Conservation (phyloP, 1,140 invertebrate genomes). For the Brachionus calyciflorus region DNA sequence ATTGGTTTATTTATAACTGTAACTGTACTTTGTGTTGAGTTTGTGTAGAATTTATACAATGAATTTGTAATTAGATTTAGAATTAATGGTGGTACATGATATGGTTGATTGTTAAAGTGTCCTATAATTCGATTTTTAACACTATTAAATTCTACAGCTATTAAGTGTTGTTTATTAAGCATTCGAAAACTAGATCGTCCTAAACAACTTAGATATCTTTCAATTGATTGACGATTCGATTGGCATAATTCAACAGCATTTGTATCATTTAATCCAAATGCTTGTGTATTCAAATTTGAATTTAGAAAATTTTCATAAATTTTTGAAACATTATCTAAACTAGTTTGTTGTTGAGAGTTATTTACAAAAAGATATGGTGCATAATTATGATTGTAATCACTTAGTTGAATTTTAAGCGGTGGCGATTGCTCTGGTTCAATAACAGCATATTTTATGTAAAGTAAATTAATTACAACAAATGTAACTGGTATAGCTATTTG, state of each 20-base stretch:
- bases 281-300: background rate
- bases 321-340: background rate
- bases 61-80: constrained; percentile 5
- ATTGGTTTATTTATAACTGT: constrained; percentile 36
- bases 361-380: constrained; percentile 51
- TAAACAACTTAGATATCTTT: constrained; percentile 34
- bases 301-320: constrained; percentile 44
- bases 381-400: constrained; percentile 51
- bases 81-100: constrained; percentile 16
- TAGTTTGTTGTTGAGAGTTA: background rate
- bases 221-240: background rate
- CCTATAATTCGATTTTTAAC: background rate
- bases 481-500: constrained; percentile 58
- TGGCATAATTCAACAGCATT: background rate
- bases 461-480: constrained; percentile 49
- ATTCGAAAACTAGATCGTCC: constrained; percentile 3
- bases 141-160: background rate
- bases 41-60: constrained; percentile 13
- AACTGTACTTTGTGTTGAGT: background rate
- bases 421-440: constrained; percentile 54
- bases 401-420: constrained; percentile 52
- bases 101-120: constrained; percentile 43
- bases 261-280: constrained; percentile 12
- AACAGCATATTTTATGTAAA: constrained; percentile 53
- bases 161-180: constrained; percentile 21